Conservation (phyloP, 2,888 invertebrate species). For the Hipparchia sbordonii region DNA sequence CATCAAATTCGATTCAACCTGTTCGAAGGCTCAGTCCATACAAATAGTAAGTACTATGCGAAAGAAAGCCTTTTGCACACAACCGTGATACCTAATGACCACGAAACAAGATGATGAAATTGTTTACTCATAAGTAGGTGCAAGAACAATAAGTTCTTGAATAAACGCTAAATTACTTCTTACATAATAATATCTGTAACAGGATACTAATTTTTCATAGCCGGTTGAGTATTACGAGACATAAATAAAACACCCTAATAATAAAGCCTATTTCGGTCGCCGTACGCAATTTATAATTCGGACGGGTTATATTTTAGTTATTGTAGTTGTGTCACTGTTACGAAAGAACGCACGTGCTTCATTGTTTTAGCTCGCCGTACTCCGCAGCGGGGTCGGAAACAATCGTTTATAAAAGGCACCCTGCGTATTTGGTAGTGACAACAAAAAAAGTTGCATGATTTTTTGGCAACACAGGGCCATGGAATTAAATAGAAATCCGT, state of each 20-base stretch:
- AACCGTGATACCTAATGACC: no score
- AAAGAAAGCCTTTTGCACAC: no score
- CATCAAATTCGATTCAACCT: no score
- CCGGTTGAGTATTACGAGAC: constrained; percentile 20
- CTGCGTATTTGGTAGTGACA: constrained; percentile 14
- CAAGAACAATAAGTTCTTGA: background rate
- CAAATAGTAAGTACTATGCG: no score
- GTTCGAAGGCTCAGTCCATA: no score
- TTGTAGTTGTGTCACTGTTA: constrained; percentile 34
- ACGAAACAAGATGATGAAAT: no score
- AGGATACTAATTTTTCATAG: constrained; percentile 1
- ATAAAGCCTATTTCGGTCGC: constrained; percentile 28
- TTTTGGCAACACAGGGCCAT: background rate
- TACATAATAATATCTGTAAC: background rate
- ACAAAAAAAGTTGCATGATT: background rate
- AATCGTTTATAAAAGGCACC: constrained; percentile 26
- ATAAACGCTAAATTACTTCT: background rate
- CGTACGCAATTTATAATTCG: constrained; percentile 30
- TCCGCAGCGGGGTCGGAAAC: constrained; percentile 20
- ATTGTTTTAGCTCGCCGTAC: constrained; percentile 39
- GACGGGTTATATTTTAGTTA: constrained; percentile 26
- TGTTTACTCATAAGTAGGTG: no score
- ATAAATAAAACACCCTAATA: constrained; percentile 30
- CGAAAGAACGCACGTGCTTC: constrained; percentile 41
- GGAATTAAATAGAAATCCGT: no score